Percentiles rank a stretch among this genome's conserved stretches.
Conservation (phyloP, 2,113 vertebrate species). For the Rhinogobius similis region DNA sequence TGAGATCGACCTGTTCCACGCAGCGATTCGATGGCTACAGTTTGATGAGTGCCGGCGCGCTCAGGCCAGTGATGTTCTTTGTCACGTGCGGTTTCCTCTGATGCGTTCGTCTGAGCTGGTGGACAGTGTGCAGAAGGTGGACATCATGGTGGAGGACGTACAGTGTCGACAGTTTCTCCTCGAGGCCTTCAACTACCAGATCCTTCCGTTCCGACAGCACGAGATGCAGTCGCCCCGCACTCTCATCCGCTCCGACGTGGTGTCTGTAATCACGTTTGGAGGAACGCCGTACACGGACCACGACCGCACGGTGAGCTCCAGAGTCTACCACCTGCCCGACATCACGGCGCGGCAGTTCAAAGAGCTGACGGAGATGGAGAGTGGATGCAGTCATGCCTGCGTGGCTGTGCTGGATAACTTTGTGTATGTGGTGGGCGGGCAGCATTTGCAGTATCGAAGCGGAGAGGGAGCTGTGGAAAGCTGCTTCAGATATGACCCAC, state of each 20-base stretch:
- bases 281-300: constrained; percentile 97
- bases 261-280: constrained; percentile 88
- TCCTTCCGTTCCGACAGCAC: constrained; percentile 94
- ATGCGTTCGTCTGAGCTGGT: constrained; percentile 95
- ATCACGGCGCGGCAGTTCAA: constrained; percentile 84
- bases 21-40: constrained; percentile 90
- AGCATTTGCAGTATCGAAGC: constrained; percentile 94
- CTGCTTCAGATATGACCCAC: constrained; percentile 92
- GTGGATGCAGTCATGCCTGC: constrained; percentile 91
- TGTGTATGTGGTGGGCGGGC: constrained; percentile 91
- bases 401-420: constrained; percentile 94
- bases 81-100: constrained; percentile 94
- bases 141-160: constrained; percentile 96
- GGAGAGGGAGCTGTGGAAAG: constrained; percentile 91
- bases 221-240: constrained; percentile 93
- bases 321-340: constrained; percentile 86
- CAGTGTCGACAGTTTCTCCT: constrained; percentile 91
- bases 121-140: constrained; percentile 91
- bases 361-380: constrained; percentile 90
- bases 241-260: constrained; percentile 82
- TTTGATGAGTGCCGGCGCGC: constrained; percentile 81
- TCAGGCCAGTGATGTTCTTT: constrained; percentile 85
- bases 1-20: constrained; percentile 91
- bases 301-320: constrained; percentile 88
- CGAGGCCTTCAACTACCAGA: constrained; percentile 97